phyloP scores from a whole-genome alignment of 2,888 invertebrate species.

The Tipula unca region DNA sequence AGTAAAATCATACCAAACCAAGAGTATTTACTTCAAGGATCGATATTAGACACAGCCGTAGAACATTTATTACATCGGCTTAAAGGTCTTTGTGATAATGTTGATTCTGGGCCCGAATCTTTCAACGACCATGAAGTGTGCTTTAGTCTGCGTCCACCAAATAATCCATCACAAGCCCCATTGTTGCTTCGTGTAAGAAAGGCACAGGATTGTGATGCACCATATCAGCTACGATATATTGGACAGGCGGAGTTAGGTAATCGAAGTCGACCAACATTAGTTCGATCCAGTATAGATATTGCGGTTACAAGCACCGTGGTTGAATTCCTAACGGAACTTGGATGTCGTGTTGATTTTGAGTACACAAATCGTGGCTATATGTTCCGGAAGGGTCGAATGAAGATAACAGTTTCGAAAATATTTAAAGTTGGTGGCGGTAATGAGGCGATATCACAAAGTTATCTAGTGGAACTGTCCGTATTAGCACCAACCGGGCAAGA shows the following conservation, averaged over 20 bases:
- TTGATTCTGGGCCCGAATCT: constrained; percentile 80
- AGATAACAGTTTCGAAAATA: constrained; percentile 91
- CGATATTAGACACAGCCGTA: constrained; percentile 83
- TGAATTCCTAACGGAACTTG: constrained; percentile 86
- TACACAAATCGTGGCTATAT: constrained; percentile 88
- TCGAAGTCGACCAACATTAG: constrained; percentile 80
- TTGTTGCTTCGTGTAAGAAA: constrained; percentile 73
- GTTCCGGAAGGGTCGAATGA: constrained; percentile 95
- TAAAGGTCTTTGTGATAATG: constrained; percentile 87
- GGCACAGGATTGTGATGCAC: constrained; percentile 58
- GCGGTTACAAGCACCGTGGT: constrained; percentile 83
- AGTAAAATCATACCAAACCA: constrained; percentile 86
- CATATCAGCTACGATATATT: constrained; percentile 81
- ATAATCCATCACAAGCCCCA: constrained; percentile 52
- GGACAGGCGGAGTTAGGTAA: constrained; percentile 87
- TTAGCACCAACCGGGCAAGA: constrained; percentile 87
- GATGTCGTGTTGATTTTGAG: constrained; percentile 87
- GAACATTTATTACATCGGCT: constrained; percentile 80
- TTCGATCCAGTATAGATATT: constrained; percentile 86
- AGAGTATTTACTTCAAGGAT: constrained; percentile 75
- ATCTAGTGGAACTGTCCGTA: constrained; percentile 84
- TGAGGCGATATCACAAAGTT: constrained; percentile 85
- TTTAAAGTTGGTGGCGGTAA: constrained; percentile 68
- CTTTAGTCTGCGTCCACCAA: constrained; percentile 65
- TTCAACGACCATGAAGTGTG: constrained; percentile 93